Conservation (phyloP, 2,888 invertebrate genomes). For the Rhodophaea formosa region DNA sequence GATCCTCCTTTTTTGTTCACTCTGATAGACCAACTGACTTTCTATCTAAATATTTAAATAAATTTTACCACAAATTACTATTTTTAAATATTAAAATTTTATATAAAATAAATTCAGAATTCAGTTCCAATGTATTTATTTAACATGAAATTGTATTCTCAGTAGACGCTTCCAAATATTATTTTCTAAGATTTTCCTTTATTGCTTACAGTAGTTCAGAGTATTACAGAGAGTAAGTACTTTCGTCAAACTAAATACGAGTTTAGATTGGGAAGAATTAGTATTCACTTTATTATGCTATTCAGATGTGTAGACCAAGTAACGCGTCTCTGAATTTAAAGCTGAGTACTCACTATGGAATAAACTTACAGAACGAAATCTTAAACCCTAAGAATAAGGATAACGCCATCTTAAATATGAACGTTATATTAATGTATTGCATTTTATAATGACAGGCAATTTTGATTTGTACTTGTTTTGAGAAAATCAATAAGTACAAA, state of each 20-base stretch:
- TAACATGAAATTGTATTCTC: neutral
- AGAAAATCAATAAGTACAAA: too few relatives aligned
- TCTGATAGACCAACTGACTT: too few relatives aligned
- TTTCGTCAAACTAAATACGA: conserved; percentile 57
- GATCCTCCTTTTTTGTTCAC: too few relatives aligned
- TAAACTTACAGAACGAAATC: neutral
- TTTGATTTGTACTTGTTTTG: too few relatives aligned
- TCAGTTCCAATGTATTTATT: neutral
- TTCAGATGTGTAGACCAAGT: conserved; percentile 47
- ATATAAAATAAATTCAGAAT: too few relatives aligned
- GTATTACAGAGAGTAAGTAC: conserved; percentile 49
- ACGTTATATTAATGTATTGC: too few relatives aligned
- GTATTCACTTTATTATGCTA: conserved; percentile 30
- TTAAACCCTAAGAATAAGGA: neutral
- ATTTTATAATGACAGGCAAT: too few relatives aligned
- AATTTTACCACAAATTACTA: too few relatives aligned
- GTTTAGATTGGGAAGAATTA: conserved; percentile 59
- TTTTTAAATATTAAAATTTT: too few relatives aligned
- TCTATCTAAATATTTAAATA: too few relatives aligned
- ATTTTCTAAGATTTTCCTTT: neutral
- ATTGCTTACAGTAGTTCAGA: conserved; percentile 27
- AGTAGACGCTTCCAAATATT: conserved; percentile 3
- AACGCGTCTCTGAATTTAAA: conserved; percentile 52
- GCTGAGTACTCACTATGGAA: conserved; percentile 22
- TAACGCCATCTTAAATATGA: too few relatives aligned